phyloP scores from a whole-genome alignment of 2,113 vertebrate genomes.

The Oenanthe melanoleuca region DNA sequence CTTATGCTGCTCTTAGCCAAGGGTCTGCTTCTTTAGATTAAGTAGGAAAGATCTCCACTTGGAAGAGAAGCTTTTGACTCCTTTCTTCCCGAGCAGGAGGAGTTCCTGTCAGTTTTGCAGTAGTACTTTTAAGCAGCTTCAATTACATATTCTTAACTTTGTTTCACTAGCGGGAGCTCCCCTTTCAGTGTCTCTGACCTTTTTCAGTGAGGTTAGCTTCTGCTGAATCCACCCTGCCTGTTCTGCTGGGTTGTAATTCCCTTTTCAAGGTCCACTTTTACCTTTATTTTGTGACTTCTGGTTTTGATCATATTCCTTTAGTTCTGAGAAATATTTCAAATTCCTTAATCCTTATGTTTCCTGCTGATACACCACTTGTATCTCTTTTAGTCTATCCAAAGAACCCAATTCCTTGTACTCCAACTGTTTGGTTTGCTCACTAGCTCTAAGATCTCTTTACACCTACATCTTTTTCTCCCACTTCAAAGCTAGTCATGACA shows the following conservation, averaged over 20 bases:
- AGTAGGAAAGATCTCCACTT: conserved; percentile 1
- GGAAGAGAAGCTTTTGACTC: not conserved
- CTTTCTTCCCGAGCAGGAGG: not conserved
- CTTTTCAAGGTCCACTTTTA: not conserved
- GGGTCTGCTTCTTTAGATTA: conserved; percentile 3
- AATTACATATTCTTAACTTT: not conserved
- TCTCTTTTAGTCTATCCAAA: not conserved
- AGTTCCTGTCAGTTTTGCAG: not conserved
- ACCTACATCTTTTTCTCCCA: not conserved
- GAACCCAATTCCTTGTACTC: not conserved
- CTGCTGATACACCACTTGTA: not conserved
- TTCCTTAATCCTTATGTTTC: conserved; percentile 1
- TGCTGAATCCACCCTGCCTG: not conserved
- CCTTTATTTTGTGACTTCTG: not conserved
- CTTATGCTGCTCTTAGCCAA: not conserved
- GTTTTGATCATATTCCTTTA: conserved; percentile 16
- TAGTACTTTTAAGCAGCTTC: not conserved
- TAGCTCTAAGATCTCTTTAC: not conserved
- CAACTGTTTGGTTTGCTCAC: not conserved
- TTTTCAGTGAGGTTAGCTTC: not conserved
- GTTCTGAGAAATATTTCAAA: not conserved
- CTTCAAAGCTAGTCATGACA: not conserved
- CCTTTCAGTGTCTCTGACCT: not conserved
- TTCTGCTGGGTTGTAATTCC: not conserved
- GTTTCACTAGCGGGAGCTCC: not conserved